These are phyloP conservation scores for Hemicentrotus pulcherrimus DNA, from an alignment of 35 echinoderm and acorn worm species.

Conservation along the genomic window DNA sequence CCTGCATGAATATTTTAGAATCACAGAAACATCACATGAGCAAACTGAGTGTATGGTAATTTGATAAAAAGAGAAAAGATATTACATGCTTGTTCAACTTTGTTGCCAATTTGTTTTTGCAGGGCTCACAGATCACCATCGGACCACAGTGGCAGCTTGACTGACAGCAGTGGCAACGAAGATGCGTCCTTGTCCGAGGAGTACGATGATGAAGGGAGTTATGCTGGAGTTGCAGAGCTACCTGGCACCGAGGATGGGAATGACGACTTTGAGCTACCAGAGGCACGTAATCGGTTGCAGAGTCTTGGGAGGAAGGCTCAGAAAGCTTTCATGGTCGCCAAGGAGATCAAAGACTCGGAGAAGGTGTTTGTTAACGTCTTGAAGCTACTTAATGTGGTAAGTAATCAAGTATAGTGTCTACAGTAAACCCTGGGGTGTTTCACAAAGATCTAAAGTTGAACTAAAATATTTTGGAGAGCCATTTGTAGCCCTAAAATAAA, in stretches of 20 bases:
- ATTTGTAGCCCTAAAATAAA: no score
- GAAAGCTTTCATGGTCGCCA: conserved; percentile 85
- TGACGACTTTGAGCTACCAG: neutral
- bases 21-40: no score
- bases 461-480: no score
- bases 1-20: no score
- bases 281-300: conserved; percentile 18
- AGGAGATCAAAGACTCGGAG: conserved; percentile 87
- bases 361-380: conserved; percentile 92
- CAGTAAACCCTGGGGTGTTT: neutral
- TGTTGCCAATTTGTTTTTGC: neutral
- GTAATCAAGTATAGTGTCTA: neutral
- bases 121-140: conserved; percentile 34
- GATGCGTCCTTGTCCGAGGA: conserved; percentile 26
- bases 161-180: conserved; percentile 38
- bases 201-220: neutral
- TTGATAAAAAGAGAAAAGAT: no score
- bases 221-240: neutral
- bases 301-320: conserved; percentile 51
- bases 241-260: neutral
- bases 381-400: conserved; percentile 82
- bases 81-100: neutral
- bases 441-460: no score
- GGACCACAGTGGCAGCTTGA: neutral
- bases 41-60: no score